These are phyloP conservation scores for Drosophila virilis DNA, from an alignment of 1,140 invertebrate genomes.

Conservation along the genomic window DNA sequence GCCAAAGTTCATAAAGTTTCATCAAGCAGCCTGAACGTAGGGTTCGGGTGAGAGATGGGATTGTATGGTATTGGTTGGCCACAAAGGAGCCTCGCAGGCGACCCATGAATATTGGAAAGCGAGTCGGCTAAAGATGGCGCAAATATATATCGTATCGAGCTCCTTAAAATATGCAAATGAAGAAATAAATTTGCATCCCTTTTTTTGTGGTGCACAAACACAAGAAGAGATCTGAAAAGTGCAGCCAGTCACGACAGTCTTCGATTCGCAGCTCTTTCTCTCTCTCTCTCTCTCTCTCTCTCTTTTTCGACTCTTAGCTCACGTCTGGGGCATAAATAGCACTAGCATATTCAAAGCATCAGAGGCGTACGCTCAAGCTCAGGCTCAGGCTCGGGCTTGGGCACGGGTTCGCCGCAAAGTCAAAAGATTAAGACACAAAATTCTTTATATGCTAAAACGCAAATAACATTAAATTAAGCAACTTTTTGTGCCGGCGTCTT, in stretches of 20 bases:
- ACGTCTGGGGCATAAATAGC: slow-evolving; percentile 82
- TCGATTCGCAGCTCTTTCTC: slow-evolving; percentile 3
- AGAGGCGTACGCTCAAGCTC: slow-evolving; percentile 37
- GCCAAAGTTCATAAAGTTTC: slow-evolving; percentile 82
- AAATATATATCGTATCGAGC: slow-evolving; percentile 75
- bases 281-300: not conserved
- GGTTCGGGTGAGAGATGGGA: slow-evolving; percentile 4
- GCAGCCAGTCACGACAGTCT: slow-evolving; percentile 60
- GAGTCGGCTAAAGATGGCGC: slow-evolving; percentile 59
- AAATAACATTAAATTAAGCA: slow-evolving; percentile 84
- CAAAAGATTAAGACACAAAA: slow-evolving; percentile 84
- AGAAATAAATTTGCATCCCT: slow-evolving; percentile 84
- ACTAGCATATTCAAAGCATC: slow-evolving; percentile 79
- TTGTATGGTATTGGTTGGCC: slow-evolving; percentile 16
- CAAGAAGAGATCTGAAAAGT: slow-evolving; percentile 37
- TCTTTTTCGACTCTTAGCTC: slow-evolving; percentile 38
- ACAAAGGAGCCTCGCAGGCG: slow-evolving; percentile 23
- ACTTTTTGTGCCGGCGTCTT: slow-evolving; percentile 70
- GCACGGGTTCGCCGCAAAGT: slow-evolving; percentile 68
- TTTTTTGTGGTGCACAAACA: slow-evolving; percentile 59
- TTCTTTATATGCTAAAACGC: slow-evolving; percentile 84
- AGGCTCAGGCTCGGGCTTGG: not conserved
- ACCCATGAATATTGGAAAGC: slow-evolving; percentile 66
- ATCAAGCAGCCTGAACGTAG: slow-evolving; percentile 50
- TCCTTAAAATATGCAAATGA: slow-evolving; percentile 84